phyloP scores from a whole-genome alignment of 1,140 invertebrate genomes.

The Diorhabda carinulata region DNA sequence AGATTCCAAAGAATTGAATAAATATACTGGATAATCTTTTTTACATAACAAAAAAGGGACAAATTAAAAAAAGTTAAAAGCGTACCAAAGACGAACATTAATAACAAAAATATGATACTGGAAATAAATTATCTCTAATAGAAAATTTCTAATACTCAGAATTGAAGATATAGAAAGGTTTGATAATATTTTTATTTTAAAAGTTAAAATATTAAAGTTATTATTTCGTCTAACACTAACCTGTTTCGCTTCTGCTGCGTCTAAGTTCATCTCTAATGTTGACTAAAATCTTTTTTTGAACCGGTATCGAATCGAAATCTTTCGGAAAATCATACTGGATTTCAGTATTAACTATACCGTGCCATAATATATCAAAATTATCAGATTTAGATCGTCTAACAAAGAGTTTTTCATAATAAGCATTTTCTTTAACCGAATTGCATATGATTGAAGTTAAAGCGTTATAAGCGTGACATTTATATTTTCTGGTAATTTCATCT shows the following conservation, averaged over 20 bases:
- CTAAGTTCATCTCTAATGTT: conserved; percentile 43
- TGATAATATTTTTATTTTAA: too few species aligned
- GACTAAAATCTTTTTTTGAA: conserved; percentile 48
- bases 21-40: too few species aligned
- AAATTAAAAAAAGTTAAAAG: too few species aligned
- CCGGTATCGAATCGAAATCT: conserved; percentile 47
- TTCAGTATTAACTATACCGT: conserved; percentile 48
- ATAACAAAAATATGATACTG: too few species aligned
- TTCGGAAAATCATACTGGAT: conserved; percentile 47
- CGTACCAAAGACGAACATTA: too few species aligned
- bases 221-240: too few species aligned
- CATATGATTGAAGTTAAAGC: conserved; percentile 31
- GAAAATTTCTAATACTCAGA: too few species aligned
- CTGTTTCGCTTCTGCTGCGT: neutral
- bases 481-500: conserved; percentile 28
- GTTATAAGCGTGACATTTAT: conserved; percentile 36
- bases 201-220: too few species aligned
- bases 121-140: too few species aligned
- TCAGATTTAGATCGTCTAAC: conserved; percentile 42
- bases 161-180: too few species aligned
- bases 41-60: too few species aligned
- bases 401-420: conserved; percentile 40
- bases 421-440: conserved; percentile 37
- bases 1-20: too few species aligned
- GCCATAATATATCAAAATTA: conserved; percentile 47